Base-by-base conservation (phyloP, 1,140 invertebrate genomes). In the Papilio machaon region DNA sequence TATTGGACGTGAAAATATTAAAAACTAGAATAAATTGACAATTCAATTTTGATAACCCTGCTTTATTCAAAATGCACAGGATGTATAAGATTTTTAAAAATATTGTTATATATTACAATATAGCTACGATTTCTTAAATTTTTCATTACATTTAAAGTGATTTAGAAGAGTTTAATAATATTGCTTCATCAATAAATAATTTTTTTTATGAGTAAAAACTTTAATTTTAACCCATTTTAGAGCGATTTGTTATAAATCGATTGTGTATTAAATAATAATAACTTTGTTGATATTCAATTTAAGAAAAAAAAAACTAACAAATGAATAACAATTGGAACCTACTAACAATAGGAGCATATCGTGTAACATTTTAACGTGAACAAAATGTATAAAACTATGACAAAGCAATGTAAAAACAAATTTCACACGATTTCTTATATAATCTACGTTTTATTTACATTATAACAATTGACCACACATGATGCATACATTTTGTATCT, bases 41-140 rank as follows among this genome's bases (percentile, higher is more conserved):
- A 9, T 64, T 64, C 30, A 64, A 13, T 64, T 64, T 64, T 23
- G 9, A 64, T 23, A 35, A 3, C 10, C 60, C 10, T 35, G 15
- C 3, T 35, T 30, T 35, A 35, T 5, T 17, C 30, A 67, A 30
- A 35, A 67, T 35, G 10, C 11, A 35, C 64, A 35, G 9, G 60
- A 64, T 13, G 60, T 13, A 30, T 30, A 10, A 11, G 8, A 23
- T 23, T 30, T 3, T 11, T 19, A 19, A 8, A 11, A 11, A 64
- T 64, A 30, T 30, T 64, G 10, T 64, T 23, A 64, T 30, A 64
- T 64, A 64, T 64, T 64, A 64, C 60, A 64, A 64, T 64, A 64
- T 23, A 64, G 60, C 23, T 10, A 30, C 8, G 8, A 10, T 30
- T n/a, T 11, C 3, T 64, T 30, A 1, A 0, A 23, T 64, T 11